Evolutionary conservation across 2,113 vertebrate genomes (phyloP).

Genomic region (Octodon degus): DNA sequence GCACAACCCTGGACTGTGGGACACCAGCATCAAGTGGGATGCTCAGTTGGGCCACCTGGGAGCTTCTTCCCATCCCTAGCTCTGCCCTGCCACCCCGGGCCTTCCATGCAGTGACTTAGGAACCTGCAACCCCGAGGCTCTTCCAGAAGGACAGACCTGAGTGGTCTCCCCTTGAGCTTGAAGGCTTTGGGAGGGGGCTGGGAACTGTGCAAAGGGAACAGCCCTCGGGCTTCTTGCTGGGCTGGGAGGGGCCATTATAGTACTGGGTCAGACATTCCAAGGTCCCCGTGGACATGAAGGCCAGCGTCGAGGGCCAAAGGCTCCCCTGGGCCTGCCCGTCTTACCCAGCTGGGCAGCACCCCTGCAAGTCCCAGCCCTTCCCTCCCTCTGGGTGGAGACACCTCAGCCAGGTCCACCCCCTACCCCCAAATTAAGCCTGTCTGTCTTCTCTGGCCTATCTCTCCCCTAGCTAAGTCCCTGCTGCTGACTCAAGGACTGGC

Average conservation of each 20-base stretch:
- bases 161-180: no score
- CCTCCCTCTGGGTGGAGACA: neutral
- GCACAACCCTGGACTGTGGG: neutral
- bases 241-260: neutral
- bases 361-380: neutral
- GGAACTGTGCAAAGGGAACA: neutral
- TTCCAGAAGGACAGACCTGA: neutral
- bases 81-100: neutral
- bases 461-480: neutral
- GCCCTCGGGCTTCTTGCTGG: neutral
- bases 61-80: neutral
- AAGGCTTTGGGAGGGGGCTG: neutral
- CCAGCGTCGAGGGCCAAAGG: neutral
- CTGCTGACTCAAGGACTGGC: neutral
- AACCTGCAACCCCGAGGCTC: neutral
- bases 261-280: neutral
- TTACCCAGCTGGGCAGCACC: rapidly evolving
- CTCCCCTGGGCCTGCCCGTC: neutral
- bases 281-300: neutral
- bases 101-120: neutral
- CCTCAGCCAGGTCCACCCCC: rapidly evolving
- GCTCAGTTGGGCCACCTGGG: neutral
- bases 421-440: neutral
- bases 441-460: neutral
- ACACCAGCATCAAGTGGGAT: neutral